Evolutionary conservation across 2,888 invertebrate genomes (phyloP).

Genomic region (Netelia melanura): DNA sequence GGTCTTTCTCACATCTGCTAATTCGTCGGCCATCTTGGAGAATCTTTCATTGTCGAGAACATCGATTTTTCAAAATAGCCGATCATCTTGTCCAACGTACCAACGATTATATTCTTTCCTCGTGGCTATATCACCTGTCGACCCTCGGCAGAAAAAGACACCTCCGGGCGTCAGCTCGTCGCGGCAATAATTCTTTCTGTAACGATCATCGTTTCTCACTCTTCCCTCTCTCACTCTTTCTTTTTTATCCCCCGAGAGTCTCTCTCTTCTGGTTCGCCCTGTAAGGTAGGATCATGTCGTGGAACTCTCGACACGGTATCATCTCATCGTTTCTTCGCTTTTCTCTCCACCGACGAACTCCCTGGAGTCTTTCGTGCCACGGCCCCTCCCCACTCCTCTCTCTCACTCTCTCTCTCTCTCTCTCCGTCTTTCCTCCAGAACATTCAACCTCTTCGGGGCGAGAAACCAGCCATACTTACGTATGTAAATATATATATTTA

Average conservation of each 20-base stretch:
- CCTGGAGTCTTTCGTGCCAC: slow-evolving; percentile 47
- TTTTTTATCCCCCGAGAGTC: slow-evolving; percentile 23
- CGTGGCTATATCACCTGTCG: slow-evolving; percentile 53
- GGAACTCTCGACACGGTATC: slow-evolving; percentile 55
- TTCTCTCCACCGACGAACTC: slow-evolving; percentile 9
- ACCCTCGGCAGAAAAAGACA: slow-evolving; percentile 52
- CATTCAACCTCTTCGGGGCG: slow-evolving; percentile 32
- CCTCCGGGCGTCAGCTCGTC: slow-evolving; percentile 65
- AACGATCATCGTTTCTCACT: slow-evolving; percentile 66
- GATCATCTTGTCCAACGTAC: slow-evolving; percentile 18
- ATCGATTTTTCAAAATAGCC: slow-evolving; percentile 43
- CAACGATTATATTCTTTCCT: slow-evolving; percentile 37
- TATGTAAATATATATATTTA: slow-evolving; percentile 16
- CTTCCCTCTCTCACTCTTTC: slow-evolving; percentile 18
- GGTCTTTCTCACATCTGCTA: slow-evolving; percentile 47
- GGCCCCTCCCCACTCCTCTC: slow-evolving; percentile 42
- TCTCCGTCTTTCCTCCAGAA: slow-evolving; percentile 42
- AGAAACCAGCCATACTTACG: slow-evolving; percentile 45
- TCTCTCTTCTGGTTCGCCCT: slow-evolving; percentile 41
- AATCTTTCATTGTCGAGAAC: slow-evolving; percentile 18
- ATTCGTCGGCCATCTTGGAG: slow-evolving; percentile 34
- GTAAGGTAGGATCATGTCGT: slow-evolving; percentile 61
- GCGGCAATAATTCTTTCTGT: slow-evolving; percentile 67
- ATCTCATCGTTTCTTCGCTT: slow-evolving; percentile 39
- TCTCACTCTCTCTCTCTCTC: slow-evolving; percentile 52